These are phyloP conservation scores for Gadopsis bispinosus DNA, from an alignment of 2,797 vertebrate species.

Conservation along the genomic window DNA sequence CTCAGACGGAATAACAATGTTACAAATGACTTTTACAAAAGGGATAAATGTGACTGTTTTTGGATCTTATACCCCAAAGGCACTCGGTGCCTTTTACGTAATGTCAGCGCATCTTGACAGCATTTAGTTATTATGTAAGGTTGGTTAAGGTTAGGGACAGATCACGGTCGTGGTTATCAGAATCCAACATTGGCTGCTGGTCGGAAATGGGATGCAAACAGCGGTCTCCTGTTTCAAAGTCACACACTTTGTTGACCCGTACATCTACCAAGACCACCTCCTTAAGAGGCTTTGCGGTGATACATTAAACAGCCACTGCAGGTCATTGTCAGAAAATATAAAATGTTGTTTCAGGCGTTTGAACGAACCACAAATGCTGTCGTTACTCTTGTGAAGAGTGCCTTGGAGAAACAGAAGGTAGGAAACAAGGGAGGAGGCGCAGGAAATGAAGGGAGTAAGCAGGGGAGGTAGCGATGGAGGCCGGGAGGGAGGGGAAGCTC, in stretches of 20 bases:
- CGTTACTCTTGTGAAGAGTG: neutral
- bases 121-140: too few relatives aligned
- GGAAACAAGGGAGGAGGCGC: conserved; percentile 31
- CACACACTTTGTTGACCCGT: neutral
- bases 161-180: too few relatives aligned
- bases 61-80: neutral
- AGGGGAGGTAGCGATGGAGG: conserved; percentile 28
- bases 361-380: neutral
- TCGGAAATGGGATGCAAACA: too few relatives aligned
- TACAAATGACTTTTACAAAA: neutral
- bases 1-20: neutral
- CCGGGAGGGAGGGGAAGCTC: conserved; percentile 14
- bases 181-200: neutral
- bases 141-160: neutral
- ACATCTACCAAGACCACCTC: neutral
- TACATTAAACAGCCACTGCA: neutral
- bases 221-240: too few relatives aligned
- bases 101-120: too few relatives aligned
- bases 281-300: neutral
- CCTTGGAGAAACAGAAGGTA: conserved; percentile 21
- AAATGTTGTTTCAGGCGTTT: neutral
- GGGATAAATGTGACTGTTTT: neutral
- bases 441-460: conserved; percentile 46
- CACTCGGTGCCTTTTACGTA: too few relatives aligned
- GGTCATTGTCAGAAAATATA: neutral